These are phyloP conservation scores for Kryptopterus vitreolus DNA, from an alignment of 2,797 vertebrate genomes.

Conservation along the genomic window DNA sequence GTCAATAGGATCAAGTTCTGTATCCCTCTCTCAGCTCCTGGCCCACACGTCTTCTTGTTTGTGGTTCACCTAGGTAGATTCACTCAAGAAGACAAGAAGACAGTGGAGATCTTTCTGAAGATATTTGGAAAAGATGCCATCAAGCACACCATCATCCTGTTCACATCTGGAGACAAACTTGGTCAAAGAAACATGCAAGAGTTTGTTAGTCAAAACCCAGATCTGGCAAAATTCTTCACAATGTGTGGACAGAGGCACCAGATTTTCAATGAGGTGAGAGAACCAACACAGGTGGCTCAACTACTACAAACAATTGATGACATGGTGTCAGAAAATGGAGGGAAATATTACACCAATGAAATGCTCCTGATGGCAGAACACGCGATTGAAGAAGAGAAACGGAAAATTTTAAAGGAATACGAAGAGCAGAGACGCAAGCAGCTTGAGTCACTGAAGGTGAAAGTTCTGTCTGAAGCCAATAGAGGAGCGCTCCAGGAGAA, in stretches of 20 bases:
- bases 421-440: neutral
- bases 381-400: constrained; percentile 14
- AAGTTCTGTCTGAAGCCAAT: neutral
- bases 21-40: constrained; percentile 23
- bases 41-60: constrained; percentile 22
- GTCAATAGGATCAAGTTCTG: constrained; percentile 27
- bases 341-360: constrained; percentile 2
- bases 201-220: neutral
- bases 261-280: constrained; percentile 11
- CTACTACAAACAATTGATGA: constrained; percentile 13
- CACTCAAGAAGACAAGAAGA: constrained; percentile 15
- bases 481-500: neutral
- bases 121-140: constrained; percentile 1
- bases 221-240: neutral
- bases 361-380: constrained; percentile 14
- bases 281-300: neutral
- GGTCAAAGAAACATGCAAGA: constrained; percentile 2
- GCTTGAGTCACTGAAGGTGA: constrained; percentile 2
- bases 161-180: constrained; percentile 20
- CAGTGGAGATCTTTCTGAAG: constrained; percentile 7
- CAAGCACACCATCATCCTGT: constrained; percentile 16
- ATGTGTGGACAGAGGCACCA: constrained; percentile 3
- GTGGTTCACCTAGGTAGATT: constrained; percentile 5
- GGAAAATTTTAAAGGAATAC: neutral
- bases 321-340: constrained; percentile 16